Evolutionary conservation across 2,888 invertebrate genomes (phyloP), one percentile per base, ranked within the genome.

Genomic region (Heliconius aoede): DNA sequence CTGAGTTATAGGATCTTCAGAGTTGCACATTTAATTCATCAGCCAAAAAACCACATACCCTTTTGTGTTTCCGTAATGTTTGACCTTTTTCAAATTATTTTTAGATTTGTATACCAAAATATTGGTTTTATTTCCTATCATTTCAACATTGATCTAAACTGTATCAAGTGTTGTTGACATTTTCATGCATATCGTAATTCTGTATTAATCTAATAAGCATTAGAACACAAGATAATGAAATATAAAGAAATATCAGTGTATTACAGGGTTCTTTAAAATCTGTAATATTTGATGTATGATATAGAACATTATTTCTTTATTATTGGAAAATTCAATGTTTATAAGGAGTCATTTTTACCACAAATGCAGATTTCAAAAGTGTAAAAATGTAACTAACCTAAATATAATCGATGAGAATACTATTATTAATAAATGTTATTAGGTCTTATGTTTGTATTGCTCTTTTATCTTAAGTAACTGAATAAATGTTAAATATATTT

Each of bases 401-500:
- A 55, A 55, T 9, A 60, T 60, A 72, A 40, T 61, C 21, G 21
- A 72, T 72, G 75, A 26, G 55, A 72, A 58, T 58, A 72, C 64
- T 76, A 75, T 75, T 72, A 64, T 72, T 71, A 64, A 72, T 64
- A 55, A 71, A 64, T 65, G 58, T 76, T 30, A 36, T 36, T n/a
- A n/a, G n/a, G 26, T 65, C 76, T 76, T 61, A 69, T 58, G 71
- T 76, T 76, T 28, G 28, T 51, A 76, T 76, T 76, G 71, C 76
- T 76, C 65, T 72, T 69, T 74, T 74, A 74, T 74, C 28, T 61
- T 76, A 65, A 69, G 76, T 76, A 72, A 72, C 67, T 67, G 36
- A 77, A 73, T 77, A 61, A 77, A 76, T 79, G 78, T 78, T 76
- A 73, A 73, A 76, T 75, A 46, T 74, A 78, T 74, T 79, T 76